Evolutionary conservation across 2,797 vertebrate genomes (phyloP), one percentile per base, ranked within the genome.

Genomic region (Neostethus bicornis): DNA sequence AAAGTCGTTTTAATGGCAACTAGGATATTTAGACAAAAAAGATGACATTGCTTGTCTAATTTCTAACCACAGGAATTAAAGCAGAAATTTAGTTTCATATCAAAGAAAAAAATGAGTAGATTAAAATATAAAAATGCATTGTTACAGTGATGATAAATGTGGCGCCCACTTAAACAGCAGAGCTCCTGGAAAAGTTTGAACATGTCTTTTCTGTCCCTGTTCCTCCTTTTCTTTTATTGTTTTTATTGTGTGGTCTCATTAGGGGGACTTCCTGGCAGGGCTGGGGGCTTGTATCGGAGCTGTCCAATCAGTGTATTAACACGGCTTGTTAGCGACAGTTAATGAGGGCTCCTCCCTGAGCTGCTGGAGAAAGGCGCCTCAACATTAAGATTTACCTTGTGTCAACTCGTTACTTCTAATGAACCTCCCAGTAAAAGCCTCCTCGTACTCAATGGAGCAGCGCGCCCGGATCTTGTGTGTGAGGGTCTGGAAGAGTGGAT

Each of bases 381-480:
- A 88, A 89, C 92, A 91, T 91, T 84, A 92, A 94, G 90, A 94
- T 93, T 94, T 96, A 96, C 95, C 95, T 97, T 95, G 93, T 95
- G 93, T 97, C 96, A 95, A 95, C 94, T 96, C 89, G 93, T 95
- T 95, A 94, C 91, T 96, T 94, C 94, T 97, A 97, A 98, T 96
- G 95, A 97, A 96, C 90, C 92, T 91, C 74, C 80, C 65, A 72
- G 80, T 69, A 81, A 87, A 84, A 81, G 78, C 75, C 79, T 70
- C 65, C 78, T 61, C 72, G 74, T 58, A 60, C 84, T 93, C 90
- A 95, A 95, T 94, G 92, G 91, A 92, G 81, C 87, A 87, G 87
- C 81, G 91, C 88, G 85, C 81, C 89, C 83, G 80, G 80, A 85
- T 82, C 81, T 67, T 80, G 83, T 79, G 80, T 84, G 63, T 69